Evolutionary conservation across 2,113 vertebrate genomes (phyloP).

Genomic region (Prinia subflava): DNA sequence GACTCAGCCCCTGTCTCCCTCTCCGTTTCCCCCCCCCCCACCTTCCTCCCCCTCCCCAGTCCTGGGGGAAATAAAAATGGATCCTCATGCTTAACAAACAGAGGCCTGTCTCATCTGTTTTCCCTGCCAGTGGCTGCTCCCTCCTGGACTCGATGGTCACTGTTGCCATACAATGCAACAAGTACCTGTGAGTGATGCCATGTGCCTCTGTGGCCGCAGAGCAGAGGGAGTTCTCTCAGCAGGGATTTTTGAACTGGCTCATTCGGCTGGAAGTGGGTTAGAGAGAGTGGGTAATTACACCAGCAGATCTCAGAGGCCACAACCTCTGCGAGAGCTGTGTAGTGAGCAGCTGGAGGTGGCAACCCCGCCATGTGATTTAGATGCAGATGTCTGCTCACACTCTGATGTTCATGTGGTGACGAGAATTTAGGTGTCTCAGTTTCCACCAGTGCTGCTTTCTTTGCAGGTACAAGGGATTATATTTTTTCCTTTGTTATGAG

Average conservation of each 20-base stretch:
- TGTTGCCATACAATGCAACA: too few species aligned
- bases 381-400: slow-evolving; percentile 27
- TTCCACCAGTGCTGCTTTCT: background rate
- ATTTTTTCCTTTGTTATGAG: background rate
- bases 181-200: too few species aligned
- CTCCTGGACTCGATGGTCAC: too few species aligned
- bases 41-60: too few species aligned
- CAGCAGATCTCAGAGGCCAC: background rate
- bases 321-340: slow-evolving; percentile 5
- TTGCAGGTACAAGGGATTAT: background rate
- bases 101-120: too few species aligned
- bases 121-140: too few species aligned
- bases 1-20: too few species aligned
- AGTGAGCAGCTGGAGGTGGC: slow-evolving; percentile 45
- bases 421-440: slow-evolving; percentile 16
- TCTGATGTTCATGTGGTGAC: background rate
- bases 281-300: background rate
- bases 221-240: background rate
- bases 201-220: background rate
- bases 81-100: too few species aligned
- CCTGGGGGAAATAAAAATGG: too few species aligned
- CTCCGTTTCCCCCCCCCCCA: too few species aligned
- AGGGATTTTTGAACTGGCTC: background rate
- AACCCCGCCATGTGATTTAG: slow-evolving; percentile 38
- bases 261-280: background rate